A percentile compares a stretch with the other conserved stretches of the same genome.
These are phyloP conservation scores for Agrilus cyanescens DNA, from an alignment of 2,888 invertebrate species.

Conservation along the genomic window DNA sequence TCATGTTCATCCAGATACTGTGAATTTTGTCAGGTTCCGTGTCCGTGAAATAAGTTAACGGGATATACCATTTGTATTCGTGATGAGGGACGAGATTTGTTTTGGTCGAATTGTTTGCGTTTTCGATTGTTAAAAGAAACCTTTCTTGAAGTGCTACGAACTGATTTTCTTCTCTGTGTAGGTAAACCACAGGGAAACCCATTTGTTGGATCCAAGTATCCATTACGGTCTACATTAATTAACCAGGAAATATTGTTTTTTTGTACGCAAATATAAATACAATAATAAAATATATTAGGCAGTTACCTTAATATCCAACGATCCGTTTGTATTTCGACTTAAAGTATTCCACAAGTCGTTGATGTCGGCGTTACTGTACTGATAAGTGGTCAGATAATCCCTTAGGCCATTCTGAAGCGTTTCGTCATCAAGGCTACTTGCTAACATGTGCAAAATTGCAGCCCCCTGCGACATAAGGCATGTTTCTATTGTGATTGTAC, in stretches of 20 bases:
- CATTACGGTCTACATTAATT: conserved; percentile 45
- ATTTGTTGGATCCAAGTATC: conserved; percentile 74
- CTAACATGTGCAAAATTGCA: conserved; percentile 59
- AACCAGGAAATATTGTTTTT: conserved; percentile 4
- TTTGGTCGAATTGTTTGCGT: conserved; percentile 27
- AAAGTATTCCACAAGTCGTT: conserved; percentile 72
- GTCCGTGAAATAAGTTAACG: conserved; percentile 63
- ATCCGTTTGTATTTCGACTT: conserved; percentile 49
- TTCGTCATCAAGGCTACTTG: conserved; percentile 52
- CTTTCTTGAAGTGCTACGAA: conserved; percentile 57
- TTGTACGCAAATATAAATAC: conserved; percentile 2
- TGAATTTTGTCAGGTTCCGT: conserved; percentile 43
- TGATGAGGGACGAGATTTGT: conserved; percentile 38
- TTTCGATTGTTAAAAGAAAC: conserved; percentile 40
- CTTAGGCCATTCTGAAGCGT: conserved; percentile 51
- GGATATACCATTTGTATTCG: conserved; percentile 65
- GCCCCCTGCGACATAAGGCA: conserved; percentile 43
- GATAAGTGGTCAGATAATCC: conserved; percentile 55
- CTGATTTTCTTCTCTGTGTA: conserved; percentile 47
- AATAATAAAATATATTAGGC: conserved; percentile 1
- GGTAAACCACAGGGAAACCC: conserved; percentile 68
- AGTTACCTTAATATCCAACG: conserved; percentile 48
- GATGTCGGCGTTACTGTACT: conserved; percentile 62
- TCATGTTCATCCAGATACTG: conserved; percentile 71
- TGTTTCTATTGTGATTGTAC: background rate